Evolutionary conservation across 2,888 invertebrate genomes (phyloP).

Genomic region (Gandaritis pyraliata): DNA sequence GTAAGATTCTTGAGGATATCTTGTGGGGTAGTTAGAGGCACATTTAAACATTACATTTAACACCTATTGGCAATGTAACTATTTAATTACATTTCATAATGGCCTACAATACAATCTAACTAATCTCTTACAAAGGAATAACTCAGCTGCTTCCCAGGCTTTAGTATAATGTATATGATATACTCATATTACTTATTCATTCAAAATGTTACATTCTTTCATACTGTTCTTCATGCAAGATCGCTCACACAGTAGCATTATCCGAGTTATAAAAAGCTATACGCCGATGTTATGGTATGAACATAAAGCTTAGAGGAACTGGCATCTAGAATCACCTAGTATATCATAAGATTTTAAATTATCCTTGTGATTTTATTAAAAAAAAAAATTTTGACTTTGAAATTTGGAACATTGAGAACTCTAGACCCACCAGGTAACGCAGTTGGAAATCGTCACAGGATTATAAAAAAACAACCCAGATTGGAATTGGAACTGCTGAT

Average conservation of each 20-base stretch:
- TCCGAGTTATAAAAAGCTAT: constrained; percentile 29
- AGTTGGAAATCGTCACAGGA: too few species aligned
- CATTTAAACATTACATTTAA: not conserved
- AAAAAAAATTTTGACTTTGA: too few species aligned
- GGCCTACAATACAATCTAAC: constrained; percentile 10
- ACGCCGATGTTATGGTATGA: constrained; percentile 11
- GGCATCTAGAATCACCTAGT: too few species aligned
- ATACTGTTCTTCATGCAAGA: constrained; percentile 41
- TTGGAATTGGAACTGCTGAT: too few species aligned
- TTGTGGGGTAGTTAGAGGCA: not conserved
- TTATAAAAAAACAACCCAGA: too few species aligned
- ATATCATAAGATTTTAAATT: too few species aligned
- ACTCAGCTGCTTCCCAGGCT: constrained; percentile 20
- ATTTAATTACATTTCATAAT: constrained; percentile 7
- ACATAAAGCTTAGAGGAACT: not conserved
- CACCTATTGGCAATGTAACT: not conserved
- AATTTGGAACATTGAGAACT: too few species aligned
- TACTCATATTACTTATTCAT: constrained; percentile 21
- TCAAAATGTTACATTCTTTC: constrained; percentile 39
- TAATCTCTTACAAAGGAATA: constrained; percentile 14
- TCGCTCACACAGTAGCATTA: constrained; percentile 31
- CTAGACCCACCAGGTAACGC: too few species aligned
- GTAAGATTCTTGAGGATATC: not conserved
- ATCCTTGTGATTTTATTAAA: too few species aligned
- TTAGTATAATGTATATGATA: constrained; percentile 29